Evolutionary conservation across 2,797 vertebrate species (phyloP), one percentile per base, ranked within the genome.

Genomic region (Hypotaenidia okinawae): DNA sequence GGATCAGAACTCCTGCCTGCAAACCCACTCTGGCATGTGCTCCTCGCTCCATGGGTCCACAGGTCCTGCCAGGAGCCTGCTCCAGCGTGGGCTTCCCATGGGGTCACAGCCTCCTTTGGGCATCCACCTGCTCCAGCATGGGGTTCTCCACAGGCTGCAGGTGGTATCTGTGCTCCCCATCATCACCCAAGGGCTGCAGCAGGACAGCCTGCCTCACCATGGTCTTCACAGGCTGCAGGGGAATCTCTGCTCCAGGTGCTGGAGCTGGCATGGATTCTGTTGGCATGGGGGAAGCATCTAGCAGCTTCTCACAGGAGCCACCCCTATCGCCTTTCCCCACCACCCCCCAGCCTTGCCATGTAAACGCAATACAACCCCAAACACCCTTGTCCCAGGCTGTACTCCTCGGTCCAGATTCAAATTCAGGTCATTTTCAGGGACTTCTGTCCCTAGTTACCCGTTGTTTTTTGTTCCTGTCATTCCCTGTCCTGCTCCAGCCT

Each of bases 41-140:
- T 30, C 30, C 11, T 49, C 11, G 6, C 47, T 49, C 55, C 15
- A 4, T 1, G 0, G 28, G 4, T 6, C 19, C n/a, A 7, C 51
- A 66, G 23, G 51, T 45, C 32, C 21, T 25, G 51, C 37, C 13
- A 33, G 49, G 25, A 33, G 27, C 22, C 13, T 43, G 33, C 27
- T 79, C 39, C 49, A 55, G 55, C 4, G 2, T 1, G 6, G n/a
- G 41, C 25, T 47, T 35, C 19, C 72, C 72, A 49, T 4, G 3
- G 58, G 21, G 16, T 55, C 33, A 37, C 43, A 75, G 25, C n/a
- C 33, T 75, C 55, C 33, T 76, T 32, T 5, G 13, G 27, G 57
- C 35, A n/a, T 52, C 51, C 27, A 52, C 51, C 25, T 52, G 51
- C 51, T 52, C 9, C 16, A 27, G 24, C 15, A 27, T 52, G 51